Base-by-base conservation (phyloP, 2,797 vertebrate genomes). In the Platyrinchus mystaceus region DNA sequence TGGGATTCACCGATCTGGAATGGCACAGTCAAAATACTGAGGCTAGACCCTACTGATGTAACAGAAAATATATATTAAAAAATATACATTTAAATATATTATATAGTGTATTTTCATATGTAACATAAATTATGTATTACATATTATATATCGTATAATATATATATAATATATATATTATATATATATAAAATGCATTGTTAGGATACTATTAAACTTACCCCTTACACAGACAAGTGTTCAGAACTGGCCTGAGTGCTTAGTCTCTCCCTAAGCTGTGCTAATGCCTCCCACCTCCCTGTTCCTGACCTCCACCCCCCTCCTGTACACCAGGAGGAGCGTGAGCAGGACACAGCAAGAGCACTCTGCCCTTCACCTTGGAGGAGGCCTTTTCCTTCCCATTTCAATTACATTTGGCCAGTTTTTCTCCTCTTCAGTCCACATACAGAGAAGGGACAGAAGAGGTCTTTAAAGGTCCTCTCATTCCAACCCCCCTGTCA, bases 391-490 rank as follows among this genome's bases (percentile, higher is more conserved):
- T 77, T 39, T 18, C 21, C 34, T 53, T 71, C 53, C 41, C 36
- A 8, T 24, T 28, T 41, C 50, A 32, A 2, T 4, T 43, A 22
- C 8, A 12, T 68, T 22, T 60, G 14, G 50, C 20, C 44, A 44
- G 2, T 63, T 85, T 66, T 60, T 14, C 43, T 53, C 28, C 27
- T 60, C 37, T 67, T 56, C 47, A 63, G 28, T 4, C 56, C 60
- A 41, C 0, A 0, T 13, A 27, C 24, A 27, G 27, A 53, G 34
- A 59, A 56, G 7, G 23, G 10, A 30, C 64, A 37, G n/a, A 56
- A 89, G 4, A 14, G 11, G n/a, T 37, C 3, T 50, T 34, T 50
- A 30, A 44, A 55, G 12, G 2, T 30, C 19, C 12, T 26, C 46
- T 30, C 10, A 10, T 55, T 9, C 27, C 46, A 67, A 27, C 19